A percentile compares a stretch with the other conserved stretches of the same genome.
Evolutionary conservation across 37 sponge, comb jelly and placozoan genomes (phyloP).

Genomic region (Diacarnus erythraeanus): DNA sequence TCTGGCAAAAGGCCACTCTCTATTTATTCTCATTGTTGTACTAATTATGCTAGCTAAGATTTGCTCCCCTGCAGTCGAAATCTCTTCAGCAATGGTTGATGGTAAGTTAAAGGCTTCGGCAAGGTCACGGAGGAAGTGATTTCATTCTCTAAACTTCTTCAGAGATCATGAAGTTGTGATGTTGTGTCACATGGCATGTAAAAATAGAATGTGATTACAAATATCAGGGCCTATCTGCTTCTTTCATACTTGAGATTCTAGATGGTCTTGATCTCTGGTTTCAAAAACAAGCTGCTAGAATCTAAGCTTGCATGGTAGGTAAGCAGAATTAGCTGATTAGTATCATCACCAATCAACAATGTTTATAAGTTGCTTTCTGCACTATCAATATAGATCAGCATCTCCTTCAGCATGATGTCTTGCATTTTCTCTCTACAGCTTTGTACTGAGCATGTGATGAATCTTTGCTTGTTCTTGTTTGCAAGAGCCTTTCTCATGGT

Average conservation of each 20-base stretch:
- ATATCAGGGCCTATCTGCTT: neutral
- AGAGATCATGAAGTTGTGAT: no score
- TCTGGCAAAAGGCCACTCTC: no score
- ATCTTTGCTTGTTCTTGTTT: neutral
- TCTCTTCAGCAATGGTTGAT: no score
- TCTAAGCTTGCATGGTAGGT: neutral
- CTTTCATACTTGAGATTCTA: neutral
- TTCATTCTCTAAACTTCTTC: no score
- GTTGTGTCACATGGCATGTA: conserved; percentile 67
- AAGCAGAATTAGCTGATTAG: neutral
- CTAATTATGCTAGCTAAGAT: no score
- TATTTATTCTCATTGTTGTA: no score
- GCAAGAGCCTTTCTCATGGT: neutral
- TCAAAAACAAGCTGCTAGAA: neutral
- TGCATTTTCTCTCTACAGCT: no score
- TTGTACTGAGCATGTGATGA: no score
- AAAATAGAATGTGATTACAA: neutral
- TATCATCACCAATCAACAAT: neutral
- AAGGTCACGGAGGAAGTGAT: no score
- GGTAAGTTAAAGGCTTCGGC: no score
- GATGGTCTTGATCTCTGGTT: neutral
- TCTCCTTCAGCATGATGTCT: neutral
- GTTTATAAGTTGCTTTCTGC: neutral
- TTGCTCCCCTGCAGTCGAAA: no score
- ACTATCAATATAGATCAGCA: neutral